Evolutionary conservation across 2,113 vertebrate genomes (phyloP).

Genomic region (Noturus placidus): DNA sequence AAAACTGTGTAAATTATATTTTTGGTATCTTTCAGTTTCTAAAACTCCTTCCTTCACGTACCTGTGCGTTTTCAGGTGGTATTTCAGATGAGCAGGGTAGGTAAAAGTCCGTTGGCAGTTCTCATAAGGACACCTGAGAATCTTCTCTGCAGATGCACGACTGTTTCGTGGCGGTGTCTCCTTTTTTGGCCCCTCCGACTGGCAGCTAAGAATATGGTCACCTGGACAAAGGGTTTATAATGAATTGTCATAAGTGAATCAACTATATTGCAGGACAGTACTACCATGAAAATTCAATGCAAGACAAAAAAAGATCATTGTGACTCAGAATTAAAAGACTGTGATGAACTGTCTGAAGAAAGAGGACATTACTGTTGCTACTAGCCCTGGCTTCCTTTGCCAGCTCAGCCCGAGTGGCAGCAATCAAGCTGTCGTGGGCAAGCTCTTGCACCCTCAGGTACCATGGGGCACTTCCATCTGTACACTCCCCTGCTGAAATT

Average conservation of each 20-base stretch:
- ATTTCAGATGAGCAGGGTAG: constrained; percentile 95
- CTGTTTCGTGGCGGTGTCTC: constrained; percentile 72
- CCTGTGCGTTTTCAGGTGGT: constrained; percentile 97
- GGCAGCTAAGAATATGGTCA: constrained; percentile 83
- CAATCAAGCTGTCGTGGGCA: constrained; percentile 96
- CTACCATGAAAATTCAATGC: background rate
- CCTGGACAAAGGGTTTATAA: constrained; percentile 66
- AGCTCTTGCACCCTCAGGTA: constrained; percentile 94
- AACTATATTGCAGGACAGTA: background rate
- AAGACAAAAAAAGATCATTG: background rate
- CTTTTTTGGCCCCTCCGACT: constrained; percentile 80
- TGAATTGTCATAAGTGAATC: background rate
- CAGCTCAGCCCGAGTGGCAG: constrained; percentile 92
- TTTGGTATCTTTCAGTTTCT: background rate
- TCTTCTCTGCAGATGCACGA: constrained; percentile 80
- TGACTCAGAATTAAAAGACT: background rate
- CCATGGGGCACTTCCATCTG: constrained; percentile 91
- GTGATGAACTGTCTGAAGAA: background rate
- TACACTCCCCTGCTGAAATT: constrained; percentile 81
- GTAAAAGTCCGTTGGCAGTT: constrained; percentile 93
- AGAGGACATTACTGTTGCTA: constrained; percentile 74
- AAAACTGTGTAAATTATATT: background rate
- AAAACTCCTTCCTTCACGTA: constrained; percentile 57
- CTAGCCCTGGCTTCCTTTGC: constrained; percentile 80
- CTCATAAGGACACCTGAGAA: constrained; percentile 90